Evolutionary conservation across 2,888 invertebrate genomes (phyloP), one percentile per base, ranked within the genome.

Genomic region (Agrilus mali): DNA sequence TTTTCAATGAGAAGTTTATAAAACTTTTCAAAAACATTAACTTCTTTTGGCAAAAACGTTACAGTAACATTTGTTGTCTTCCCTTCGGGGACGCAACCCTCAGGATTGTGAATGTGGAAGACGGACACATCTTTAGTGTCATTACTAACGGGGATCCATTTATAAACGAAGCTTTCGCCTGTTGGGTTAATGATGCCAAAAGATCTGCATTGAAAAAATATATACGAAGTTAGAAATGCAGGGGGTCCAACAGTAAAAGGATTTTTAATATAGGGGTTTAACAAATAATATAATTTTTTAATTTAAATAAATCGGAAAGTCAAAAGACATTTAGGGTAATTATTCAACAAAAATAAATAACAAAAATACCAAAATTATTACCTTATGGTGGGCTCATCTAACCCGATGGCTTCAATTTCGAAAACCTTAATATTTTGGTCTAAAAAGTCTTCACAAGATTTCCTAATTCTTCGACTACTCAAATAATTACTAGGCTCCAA

Each of bases 151-250:
- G 59, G 36, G 17, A 38, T 46, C 54, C 53, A 62, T 50, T 47
- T 58, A 54, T 50, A 66, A 20, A 68, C 68, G 55, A 80, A 80
- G 7, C 70, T 66, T 50, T 75, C 70, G 41, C 64, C 68, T 1
- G 80, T 80, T 2, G 82, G 81, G 58, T 84, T 84, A 31, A 82
- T 71, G 6, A 82, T 70, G 46, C 70, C 69, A 55, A 83, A 79
- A 38, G 68, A 64, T 53, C 80, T 80, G 57, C 40, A 66, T 27
- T 10, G 27, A 10, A 8, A 27, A 10, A 5, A 27, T 27, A 10
- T 27, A 2, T 27, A 20, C 5, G 20, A 6, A 20, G 7, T 20
- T 7, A 20, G 20, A 20, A 20, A 20, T 3, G 20, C 5, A 20
- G 7, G 7, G 20, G 20, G 20, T n/a, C n/a, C n/a, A n/a, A n/a